phyloP scores from a whole-genome alignment of 2,113 vertebrate genomes.

The Dascyllus trimaculatus region DNA sequence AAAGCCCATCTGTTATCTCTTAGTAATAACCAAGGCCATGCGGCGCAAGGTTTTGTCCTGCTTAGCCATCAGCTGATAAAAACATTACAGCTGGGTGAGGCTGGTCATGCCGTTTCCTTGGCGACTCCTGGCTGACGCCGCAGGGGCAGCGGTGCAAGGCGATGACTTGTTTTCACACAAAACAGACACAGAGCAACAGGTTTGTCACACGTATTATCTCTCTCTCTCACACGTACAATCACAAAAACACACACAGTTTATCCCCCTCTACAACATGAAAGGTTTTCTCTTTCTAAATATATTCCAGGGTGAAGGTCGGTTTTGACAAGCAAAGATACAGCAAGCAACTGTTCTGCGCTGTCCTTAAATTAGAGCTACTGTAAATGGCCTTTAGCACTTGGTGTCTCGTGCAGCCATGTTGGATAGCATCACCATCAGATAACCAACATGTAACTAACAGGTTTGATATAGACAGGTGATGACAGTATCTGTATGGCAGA shows the following conservation, averaged over 20 bases:
- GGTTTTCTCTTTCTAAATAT: conserved; percentile 44
- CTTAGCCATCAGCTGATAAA: conserved; percentile 65
- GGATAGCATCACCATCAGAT: conserved; percentile 52
- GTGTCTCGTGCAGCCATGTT: background rate
- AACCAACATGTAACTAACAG: conserved; percentile 22
- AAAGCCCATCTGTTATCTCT: conserved; percentile 14
- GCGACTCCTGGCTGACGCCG: conserved; percentile 55
- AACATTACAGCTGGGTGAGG: conserved; percentile 47
- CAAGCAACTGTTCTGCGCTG: conserved; percentile 41
- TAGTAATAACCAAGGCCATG: conserved; percentile 15
- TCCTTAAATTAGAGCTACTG: conserved; percentile 57
- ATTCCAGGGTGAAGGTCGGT: conserved; percentile 43
- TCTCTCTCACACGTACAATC: background rate
- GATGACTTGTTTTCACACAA: conserved; percentile 71
- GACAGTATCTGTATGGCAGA: conserved; percentile 39
- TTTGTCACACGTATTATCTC: conserved; percentile 29
- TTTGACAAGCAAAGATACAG: conserved; percentile 52
- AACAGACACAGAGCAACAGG: conserved; percentile 60
- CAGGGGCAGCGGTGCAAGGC: conserved; percentile 32
- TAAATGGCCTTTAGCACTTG: conserved; percentile 37
- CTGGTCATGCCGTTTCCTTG: conserved; percentile 66
- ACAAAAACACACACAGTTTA: background rate
- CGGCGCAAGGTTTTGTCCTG: conserved; percentile 38
- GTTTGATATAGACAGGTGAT: conserved; percentile 35
- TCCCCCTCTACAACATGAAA: conserved; percentile 15